These are phyloP conservation scores for Rhingia rostrata DNA, from an alignment of 2,888 invertebrate genomes.

Conservation along the genomic window DNA sequence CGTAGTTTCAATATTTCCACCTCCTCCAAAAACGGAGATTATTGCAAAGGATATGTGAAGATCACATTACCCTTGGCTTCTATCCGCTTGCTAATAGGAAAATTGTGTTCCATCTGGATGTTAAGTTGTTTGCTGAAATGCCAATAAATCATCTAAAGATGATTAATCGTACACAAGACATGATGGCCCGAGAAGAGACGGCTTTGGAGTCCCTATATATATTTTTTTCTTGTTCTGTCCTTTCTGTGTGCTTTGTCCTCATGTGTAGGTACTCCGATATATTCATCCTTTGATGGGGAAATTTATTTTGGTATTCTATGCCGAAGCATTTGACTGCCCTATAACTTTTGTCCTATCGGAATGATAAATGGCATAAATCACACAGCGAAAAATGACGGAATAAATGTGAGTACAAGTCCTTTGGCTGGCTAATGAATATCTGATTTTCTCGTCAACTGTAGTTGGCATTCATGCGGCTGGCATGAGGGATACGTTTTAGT, in stretches of 20 bases:
- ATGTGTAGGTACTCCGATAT: background rate
- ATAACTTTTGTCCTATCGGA: slow-evolving; percentile 40
- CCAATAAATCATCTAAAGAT: slow-evolving; percentile 71
- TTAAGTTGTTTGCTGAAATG: slow-evolving; percentile 59
- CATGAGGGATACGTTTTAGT: background rate
- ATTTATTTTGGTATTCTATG: slow-evolving; percentile 56
- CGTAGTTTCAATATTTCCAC: slow-evolving; percentile 48
- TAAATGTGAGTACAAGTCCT: background rate
- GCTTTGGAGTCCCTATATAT: slow-evolving; percentile 36
- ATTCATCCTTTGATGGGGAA: slow-evolving; percentile 20
- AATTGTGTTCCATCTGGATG: slow-evolving; percentile 60
- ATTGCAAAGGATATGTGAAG: slow-evolving; percentile 5
- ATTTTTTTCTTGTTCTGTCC: background rate
- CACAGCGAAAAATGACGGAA: slow-evolving; percentile 3
- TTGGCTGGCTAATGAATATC: slow-evolving; percentile 46
- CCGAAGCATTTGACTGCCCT: slow-evolving; percentile 32
- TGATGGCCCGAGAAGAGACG: slow-evolving; percentile 7
- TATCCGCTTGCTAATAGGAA: slow-evolving; percentile 55
- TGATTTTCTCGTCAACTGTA: slow-evolving; percentile 45
- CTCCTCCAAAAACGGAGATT: background rate
- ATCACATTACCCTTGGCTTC: slow-evolving; percentile 26
- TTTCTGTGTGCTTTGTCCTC: slow-evolving; percentile 15
- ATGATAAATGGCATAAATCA: slow-evolving; percentile 54
- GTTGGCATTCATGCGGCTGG: background rate
- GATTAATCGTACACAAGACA: slow-evolving; percentile 61